A percentile compares a stretch with the other conserved stretches of the same genome.
Conservation (phyloP, 2,113 vertebrate genomes). For the Abramis brama region DNA sequence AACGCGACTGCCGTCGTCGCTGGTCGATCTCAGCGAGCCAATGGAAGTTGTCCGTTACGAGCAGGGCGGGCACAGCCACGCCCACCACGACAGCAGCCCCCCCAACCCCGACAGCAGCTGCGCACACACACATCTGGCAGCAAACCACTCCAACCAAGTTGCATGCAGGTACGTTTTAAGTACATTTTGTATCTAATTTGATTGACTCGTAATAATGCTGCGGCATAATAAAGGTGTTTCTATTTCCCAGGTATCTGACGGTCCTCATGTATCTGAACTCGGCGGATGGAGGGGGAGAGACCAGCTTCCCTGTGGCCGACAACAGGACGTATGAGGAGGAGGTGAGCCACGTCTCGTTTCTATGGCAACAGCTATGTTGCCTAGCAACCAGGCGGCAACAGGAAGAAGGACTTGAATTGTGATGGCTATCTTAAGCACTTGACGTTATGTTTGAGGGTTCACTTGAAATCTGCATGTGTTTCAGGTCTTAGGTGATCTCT, state of each 20-base stretch:
- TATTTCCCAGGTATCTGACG: constrained; percentile 84
- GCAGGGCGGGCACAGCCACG: constrained; percentile 90
- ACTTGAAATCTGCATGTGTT: constrained; percentile 46
- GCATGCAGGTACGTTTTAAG: constrained; percentile 83
- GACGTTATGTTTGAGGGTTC: neutral
- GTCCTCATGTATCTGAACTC: constrained; percentile 91
- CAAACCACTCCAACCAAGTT: constrained; percentile 88
- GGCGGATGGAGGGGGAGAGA: constrained; percentile 88
- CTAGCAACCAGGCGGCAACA: constrained; percentile 34
- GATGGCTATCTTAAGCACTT: neutral
- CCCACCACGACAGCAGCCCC: constrained; percentile 92
- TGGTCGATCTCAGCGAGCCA: constrained; percentile 93
- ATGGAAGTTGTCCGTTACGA: constrained; percentile 92
- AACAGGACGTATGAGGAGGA: constrained; percentile 93
- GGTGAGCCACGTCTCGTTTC: constrained; percentile 69
- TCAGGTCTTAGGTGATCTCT: constrained; percentile 91
- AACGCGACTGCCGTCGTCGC: constrained; percentile 84
- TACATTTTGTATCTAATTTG: neutral
- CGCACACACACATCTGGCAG: constrained; percentile 88
- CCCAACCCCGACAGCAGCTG: constrained; percentile 87
- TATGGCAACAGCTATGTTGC: constrained; percentile 1
- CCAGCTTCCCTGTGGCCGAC: constrained; percentile 92
- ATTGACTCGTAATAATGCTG: neutral
- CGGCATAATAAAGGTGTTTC: neutral
- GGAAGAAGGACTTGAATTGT: constrained; percentile 37